These are phyloP conservation scores for Hedychridium roseum DNA, from an alignment of 2,888 invertebrate genomes.

Conservation along the genomic window DNA sequence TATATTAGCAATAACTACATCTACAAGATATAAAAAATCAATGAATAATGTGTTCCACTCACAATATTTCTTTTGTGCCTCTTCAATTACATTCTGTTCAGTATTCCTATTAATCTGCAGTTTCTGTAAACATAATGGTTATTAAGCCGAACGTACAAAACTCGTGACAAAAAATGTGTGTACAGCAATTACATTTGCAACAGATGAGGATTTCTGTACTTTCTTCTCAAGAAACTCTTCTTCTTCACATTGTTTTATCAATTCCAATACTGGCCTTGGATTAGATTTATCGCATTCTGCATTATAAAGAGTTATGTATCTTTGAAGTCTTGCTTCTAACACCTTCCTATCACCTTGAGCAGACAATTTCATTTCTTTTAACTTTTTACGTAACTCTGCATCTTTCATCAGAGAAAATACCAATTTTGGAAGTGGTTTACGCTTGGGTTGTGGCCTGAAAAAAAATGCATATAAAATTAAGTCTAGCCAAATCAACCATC, in stretches of 20 bases:
- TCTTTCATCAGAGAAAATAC: constrained; percentile 66
- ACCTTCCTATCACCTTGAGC: constrained; percentile 62
- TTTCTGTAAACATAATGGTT: constrained; percentile 39
- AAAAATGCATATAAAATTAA: constrained; percentile 5
- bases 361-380: constrained; percentile 64
- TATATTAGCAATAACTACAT: constrained; percentile 5
- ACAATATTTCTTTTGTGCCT: constrained; percentile 61
- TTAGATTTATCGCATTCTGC: constrained; percentile 64
- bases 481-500: not conserved
- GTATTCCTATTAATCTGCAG: constrained; percentile 56
- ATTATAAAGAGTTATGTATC: constrained; percentile 61
- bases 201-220: constrained; percentile 24
- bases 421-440: constrained; percentile 65
- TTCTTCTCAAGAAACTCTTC: constrained; percentile 60
- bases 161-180: not conserved
- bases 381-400: constrained; percentile 60
- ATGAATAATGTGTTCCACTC: constrained; percentile 34
- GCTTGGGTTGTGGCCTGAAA: constrained; percentile 45
- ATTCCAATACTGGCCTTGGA: constrained; percentile 60
- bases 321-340: constrained; percentile 58
- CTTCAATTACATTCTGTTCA: constrained; percentile 59
- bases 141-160: not conserved
- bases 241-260: constrained; percentile 60
- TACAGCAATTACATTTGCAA: constrained; percentile 21
- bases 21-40: constrained; percentile 9